Percentiles rank a stretch among this genome's conserved stretches.
These are phyloP conservation scores for Drosophila equinoxialis DNA, from an alignment of 1,140 invertebrate species.

Conservation along the genomic window DNA sequence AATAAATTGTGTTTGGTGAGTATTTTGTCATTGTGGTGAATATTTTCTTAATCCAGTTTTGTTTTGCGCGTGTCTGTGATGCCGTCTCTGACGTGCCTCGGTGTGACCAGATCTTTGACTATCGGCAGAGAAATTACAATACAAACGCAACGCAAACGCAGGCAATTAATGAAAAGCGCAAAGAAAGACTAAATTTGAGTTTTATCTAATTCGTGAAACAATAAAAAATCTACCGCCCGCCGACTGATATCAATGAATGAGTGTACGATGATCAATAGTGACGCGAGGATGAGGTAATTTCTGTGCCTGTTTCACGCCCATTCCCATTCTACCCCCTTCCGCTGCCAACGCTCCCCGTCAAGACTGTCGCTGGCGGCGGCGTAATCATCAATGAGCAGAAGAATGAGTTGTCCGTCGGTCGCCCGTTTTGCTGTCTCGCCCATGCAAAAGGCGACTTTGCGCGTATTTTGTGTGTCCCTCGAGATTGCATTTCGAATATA, in stretches of 20 bases:
- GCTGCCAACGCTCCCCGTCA: slow-evolving; percentile 8
- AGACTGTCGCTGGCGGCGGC: slow-evolving; percentile 44
- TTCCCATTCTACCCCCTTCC: slow-evolving; percentile 64
- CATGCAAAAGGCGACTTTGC: slow-evolving; percentile 61
- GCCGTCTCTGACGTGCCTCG: slow-evolving; percentile 59
- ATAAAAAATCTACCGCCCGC: slow-evolving; percentile 42
- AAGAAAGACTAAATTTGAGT: slow-evolving; percentile 40
- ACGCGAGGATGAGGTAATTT: slow-evolving; percentile 73
- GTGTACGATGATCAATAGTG: slow-evolving; percentile 29
- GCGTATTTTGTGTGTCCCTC: slow-evolving; percentile 38
- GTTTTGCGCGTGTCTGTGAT: slow-evolving; percentile 23
- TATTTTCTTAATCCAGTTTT: slow-evolving; percentile 13
- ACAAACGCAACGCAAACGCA: slow-evolving; percentile 24
- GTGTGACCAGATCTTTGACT: slow-evolving; percentile 41
- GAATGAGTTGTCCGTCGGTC: slow-evolving; percentile 5
- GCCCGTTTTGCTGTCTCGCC: slow-evolving; percentile 21
- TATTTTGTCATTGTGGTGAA: slow-evolving; percentile 25
- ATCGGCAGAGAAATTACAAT: slow-evolving; percentile 67
- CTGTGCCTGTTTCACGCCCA: slow-evolving; percentile 70
- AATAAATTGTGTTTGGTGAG: slow-evolving; percentile 10
- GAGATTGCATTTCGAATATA: slow-evolving; percentile 40
- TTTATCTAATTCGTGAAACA: slow-evolving; percentile 55
- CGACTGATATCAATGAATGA: slow-evolving; percentile 57
- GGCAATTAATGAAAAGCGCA: slow-evolving; percentile 48
- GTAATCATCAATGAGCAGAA: slow-evolving; percentile 71